Conservation (phyloP, 2,888 invertebrate genomes). For the Drosophila phalerata region DNA sequence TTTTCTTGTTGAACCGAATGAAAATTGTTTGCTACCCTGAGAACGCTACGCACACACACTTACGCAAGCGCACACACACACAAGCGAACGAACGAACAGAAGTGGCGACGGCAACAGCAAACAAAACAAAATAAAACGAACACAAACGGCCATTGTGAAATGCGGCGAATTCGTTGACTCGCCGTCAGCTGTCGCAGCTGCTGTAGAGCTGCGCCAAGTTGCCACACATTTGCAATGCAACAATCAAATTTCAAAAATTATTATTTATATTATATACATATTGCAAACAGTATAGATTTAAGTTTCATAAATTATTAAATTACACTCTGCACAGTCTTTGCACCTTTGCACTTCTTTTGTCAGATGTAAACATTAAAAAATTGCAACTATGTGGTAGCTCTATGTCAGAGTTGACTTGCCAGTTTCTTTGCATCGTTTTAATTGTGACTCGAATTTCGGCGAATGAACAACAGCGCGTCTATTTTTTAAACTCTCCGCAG, state of each 20-base stretch:
- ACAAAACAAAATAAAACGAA: neutral
- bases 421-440: constrained; percentile 1
- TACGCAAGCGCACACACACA: constrained; percentile 32
- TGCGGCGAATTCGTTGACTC: constrained; percentile 18
- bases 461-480: constrained; percentile 4
- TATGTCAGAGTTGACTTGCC: neutral
- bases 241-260: neutral
- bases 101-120: neutral
- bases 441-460: constrained; percentile 1
- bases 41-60: constrained; percentile 31
- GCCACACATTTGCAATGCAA: constrained; percentile 22
- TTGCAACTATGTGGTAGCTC: constrained; percentile 38
- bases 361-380: neutral
- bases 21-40: constrained; percentile 22
- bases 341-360: neutral
- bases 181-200: constrained; percentile 29
- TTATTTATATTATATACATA: accelerated
- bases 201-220: constrained; percentile 7
- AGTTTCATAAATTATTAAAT: neutral
- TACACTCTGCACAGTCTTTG: too few relatives aligned
- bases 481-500: neutral
- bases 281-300: neutral
- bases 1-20: neutral
- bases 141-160: neutral
- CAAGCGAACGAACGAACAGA: neutral